Evolutionary conservation across 2,113 vertebrate genomes (phyloP).

Genomic region (Tetraodon nigroviridis): DNA sequence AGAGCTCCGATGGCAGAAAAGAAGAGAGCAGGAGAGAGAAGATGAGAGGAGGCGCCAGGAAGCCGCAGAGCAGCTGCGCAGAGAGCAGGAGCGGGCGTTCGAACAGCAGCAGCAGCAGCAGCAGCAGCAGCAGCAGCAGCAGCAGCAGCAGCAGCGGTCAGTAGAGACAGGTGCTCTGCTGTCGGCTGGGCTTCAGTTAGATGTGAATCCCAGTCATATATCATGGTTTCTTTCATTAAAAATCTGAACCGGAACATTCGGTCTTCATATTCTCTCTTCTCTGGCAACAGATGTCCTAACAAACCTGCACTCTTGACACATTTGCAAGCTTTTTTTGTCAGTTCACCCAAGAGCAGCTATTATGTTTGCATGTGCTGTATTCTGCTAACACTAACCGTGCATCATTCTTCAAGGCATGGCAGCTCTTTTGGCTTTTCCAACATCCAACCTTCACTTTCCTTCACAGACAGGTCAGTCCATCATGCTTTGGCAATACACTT

Average conservation of each 20-base stretch:
- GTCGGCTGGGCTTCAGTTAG: background rate
- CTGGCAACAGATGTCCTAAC: background rate
- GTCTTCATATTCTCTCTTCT: too few species aligned
- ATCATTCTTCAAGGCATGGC: conserved; percentile 52
- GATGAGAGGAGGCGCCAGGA: conserved; percentile 57
- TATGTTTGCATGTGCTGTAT: conserved; percentile 48
- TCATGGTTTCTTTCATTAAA: too few species aligned
- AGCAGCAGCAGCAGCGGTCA: conserved; percentile 50
- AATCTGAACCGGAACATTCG: too few species aligned
- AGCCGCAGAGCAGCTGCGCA: conserved; percentile 43
- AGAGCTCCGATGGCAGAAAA: conserved; percentile 7
- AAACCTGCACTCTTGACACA: background rate
- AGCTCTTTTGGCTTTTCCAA: conserved; percentile 52
- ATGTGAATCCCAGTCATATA: too few species aligned
- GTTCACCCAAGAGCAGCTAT: conserved; percentile 47
- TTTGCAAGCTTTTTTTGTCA: conserved; percentile 21
- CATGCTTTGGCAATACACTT: background rate
- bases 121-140: conserved; percentile 40
- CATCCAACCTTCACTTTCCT: conserved; percentile 59
- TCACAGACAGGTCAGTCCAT: conserved; percentile 70
- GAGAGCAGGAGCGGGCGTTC: conserved; percentile 36
- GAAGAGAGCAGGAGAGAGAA: conserved; percentile 17
- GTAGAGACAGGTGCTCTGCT: conserved; percentile 21
- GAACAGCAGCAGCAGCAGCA: conserved; percentile 15
- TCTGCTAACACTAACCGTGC: conserved; percentile 37